Evolutionary conservation across 2,888 invertebrate genomes (phyloP), one percentile per base, ranked within the genome.

Genomic region (Camptogramma bilineatum): DNA sequence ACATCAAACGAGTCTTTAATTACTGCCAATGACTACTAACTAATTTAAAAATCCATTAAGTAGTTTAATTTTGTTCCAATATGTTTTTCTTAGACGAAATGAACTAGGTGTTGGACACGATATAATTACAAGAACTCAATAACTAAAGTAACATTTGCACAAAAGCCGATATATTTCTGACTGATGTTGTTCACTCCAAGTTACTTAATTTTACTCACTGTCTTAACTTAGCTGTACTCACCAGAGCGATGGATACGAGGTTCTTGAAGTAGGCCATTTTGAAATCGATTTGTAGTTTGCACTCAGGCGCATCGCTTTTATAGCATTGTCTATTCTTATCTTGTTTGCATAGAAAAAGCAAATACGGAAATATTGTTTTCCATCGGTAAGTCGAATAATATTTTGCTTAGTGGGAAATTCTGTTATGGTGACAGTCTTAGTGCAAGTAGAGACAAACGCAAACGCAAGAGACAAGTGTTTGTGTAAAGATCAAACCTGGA

Each of bases 311-410:
- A 71, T 69, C 56, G 76, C 75, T 79, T 83, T 78, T 84, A 82
- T 71, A 66, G 55, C 51, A 57, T 68, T 68, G 63, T 56, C 80
- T 77, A 68, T 58, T 57, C 59, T 63, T 74, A 77, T 78, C 71
- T 68, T 77, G 73, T 73, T 24, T n/a, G 48, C 58, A 65, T 67
- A 65, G 55, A 63, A 57, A 68, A 46, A 34, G 46, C 62, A 64
- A 78, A 82, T 72, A 79, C 70, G 81, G 73, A 80, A 83, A 81
- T 79, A 52, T 39, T 73, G 72, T 78, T 84, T 86, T 81, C 76
- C 82, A 69, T 59, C 64, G 61, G 59, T 71, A 71, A 65, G 62
- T 63, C 60, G 46, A 39, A 68, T 57, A 66, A 63, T 62, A 71
- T 68, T 63, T 51, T 74, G 72, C 75, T 74, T 76, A 73, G 75